phyloP scores from a whole-genome alignment of 1,140 invertebrate genomes.

The Polypedilum pembai region DNA sequence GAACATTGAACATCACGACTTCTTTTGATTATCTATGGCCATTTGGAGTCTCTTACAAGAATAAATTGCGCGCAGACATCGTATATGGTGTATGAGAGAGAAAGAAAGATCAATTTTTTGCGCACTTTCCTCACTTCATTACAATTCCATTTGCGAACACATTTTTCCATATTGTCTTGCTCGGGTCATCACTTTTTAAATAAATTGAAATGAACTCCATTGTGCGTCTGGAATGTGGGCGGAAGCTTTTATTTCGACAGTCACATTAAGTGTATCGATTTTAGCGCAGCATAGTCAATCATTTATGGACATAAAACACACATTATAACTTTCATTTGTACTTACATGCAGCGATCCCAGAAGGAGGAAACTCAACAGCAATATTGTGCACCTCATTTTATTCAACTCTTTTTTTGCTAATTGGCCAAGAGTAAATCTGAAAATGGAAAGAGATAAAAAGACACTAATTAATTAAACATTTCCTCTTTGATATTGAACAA shows the following conservation, averaged over 20 bases:
- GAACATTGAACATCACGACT: conserved; percentile 22
- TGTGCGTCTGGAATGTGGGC: too few relatives aligned
- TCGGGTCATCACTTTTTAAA: background rate
- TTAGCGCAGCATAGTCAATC: background rate
- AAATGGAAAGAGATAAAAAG: background rate
- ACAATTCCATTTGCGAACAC: background rate
- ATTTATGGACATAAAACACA: background rate
- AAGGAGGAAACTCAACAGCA: background rate
- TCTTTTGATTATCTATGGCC: conserved; percentile 17
- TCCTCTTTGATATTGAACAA: background rate
- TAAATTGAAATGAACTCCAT: too few relatives aligned
- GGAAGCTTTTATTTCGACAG: too few relatives aligned
- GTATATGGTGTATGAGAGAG: background rate
- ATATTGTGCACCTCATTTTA: background rate
- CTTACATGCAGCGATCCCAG: conserved; percentile 14
- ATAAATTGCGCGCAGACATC: background rate
- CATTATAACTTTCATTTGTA: background rate
- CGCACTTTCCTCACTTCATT: conserved; percentile 7
- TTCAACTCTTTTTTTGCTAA: background rate
- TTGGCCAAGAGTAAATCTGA: background rate
- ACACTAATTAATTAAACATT: conserved; percentile 8
- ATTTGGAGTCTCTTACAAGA: background rate
- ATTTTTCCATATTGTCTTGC: too few relatives aligned
- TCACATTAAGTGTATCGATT: background rate
- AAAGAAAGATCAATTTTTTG: background rate